Conservation (phyloP, 2,113 vertebrate species). For the Ptilorrhoa leucosticta region DNA sequence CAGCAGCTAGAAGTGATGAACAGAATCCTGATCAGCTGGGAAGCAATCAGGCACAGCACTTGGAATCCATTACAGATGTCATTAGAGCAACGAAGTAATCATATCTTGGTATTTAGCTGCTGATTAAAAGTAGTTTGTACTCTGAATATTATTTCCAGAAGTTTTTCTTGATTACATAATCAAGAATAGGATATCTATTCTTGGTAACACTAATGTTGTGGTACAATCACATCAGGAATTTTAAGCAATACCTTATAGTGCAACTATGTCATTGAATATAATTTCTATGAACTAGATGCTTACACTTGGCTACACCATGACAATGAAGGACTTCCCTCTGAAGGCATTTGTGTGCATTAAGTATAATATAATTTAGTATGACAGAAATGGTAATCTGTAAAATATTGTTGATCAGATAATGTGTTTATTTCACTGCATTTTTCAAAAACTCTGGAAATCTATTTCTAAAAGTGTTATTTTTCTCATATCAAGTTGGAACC, state of each 20-base stretch:
- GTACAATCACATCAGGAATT: neutral
- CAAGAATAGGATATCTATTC: conserved; percentile 40
- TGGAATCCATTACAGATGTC: conserved; percentile 56
- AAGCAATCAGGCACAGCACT: conserved; percentile 62
- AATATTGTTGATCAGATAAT: neutral
- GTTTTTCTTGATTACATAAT: conserved; percentile 68
- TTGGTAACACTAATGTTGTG: neutral
- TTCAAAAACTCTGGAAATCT: neutral
- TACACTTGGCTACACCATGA: neutral
- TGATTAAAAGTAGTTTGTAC: conserved; percentile 72
- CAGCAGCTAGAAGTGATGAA: conserved; percentile 13
- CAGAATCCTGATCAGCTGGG: conserved; percentile 34
- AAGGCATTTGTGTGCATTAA: neutral
- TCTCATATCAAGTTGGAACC: neutral
- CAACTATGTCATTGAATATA: neutral
- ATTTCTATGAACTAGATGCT: neutral
- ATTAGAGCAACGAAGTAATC: conserved; percentile 62
- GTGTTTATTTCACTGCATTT: neutral
- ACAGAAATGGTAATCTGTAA: neutral
- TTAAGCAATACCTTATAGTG: neutral
- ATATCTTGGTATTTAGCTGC: conserved; percentile 61
- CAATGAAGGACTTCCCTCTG: neutral
- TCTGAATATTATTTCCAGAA: conserved; percentile 54
- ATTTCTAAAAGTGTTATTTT: neutral
- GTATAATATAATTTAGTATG: neutral